A percentile compares a stretch with the other conserved stretches of the same genome.
phyloP scores from a whole-genome alignment of 2,888 invertebrate species.

The Drosophila mimica region DNA sequence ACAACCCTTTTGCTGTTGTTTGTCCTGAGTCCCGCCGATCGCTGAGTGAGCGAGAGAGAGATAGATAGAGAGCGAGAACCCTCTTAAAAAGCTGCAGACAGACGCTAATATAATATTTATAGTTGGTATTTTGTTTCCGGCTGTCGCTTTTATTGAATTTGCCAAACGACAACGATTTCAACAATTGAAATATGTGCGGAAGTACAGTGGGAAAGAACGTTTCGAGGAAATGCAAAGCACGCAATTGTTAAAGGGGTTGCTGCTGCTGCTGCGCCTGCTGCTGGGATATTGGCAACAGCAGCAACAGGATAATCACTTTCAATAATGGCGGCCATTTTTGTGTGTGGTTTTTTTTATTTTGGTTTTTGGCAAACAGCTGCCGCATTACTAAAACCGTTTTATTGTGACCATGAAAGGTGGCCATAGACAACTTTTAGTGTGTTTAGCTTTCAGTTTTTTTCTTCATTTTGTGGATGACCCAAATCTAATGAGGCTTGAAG shows the following conservation, averaged over 20 bases:
- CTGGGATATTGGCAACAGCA: conserved; percentile 44
- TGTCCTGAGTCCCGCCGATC: conserved; percentile 9
- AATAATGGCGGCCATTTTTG: conserved; percentile 42
- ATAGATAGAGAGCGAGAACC: conserved; percentile 14
- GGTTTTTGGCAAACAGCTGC: conserved; percentile 36
- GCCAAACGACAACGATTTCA: conserved; percentile 23
- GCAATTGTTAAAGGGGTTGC: conserved; percentile 54
- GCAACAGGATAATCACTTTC: conserved; percentile 69
- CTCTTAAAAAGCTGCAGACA: conserved; percentile 41
- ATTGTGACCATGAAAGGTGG: conserved; percentile 22
- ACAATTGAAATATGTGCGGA: conserved; percentile 63
- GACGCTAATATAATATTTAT: conserved; percentile 78
- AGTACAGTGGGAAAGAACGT: conserved; percentile 46
- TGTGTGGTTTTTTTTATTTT: neutral
- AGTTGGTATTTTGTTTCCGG: conserved; percentile 76
- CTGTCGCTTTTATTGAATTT: conserved; percentile 70
- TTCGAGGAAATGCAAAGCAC: conserved; percentile 54
- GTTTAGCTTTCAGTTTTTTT: neutral
- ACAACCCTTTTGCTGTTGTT: conserved; percentile 67
- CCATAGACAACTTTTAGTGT: conserved; percentile 6
- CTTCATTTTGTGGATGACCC: conserved; percentile 33
- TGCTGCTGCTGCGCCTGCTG: conserved; percentile 13
- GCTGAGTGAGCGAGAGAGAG: conserved; percentile 1
- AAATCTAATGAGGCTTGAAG: conserved; percentile 59
- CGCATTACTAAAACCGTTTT: conserved; percentile 6